phyloP scores from a whole-genome alignment of 92 coral and sea anemone species.

The Palythoa grandis region DNA sequence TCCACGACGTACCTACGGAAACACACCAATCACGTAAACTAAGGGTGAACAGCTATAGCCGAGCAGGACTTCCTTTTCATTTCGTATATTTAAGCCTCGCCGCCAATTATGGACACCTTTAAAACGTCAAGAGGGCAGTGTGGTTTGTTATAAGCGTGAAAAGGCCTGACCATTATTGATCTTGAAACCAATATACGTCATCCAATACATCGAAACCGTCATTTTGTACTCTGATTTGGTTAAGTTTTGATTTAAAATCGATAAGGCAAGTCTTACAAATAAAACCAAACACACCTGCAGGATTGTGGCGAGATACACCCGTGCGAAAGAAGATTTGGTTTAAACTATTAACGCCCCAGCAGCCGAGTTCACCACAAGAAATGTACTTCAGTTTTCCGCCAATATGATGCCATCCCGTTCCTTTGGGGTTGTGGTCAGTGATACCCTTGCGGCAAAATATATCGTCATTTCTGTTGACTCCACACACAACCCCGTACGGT shows the following conservation, averaged over 20 bases:
- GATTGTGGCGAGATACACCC: neutral
- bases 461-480: neutral
- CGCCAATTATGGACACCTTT: neutral
- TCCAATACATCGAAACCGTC: too few relatives aligned
- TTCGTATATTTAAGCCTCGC: neutral
- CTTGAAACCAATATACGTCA: too few relatives aligned
- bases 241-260: neutral
- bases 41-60: neutral
- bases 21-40: neutral
- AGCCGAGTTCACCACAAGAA: constrained; percentile 49
- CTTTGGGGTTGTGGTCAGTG: constrained; percentile 25
- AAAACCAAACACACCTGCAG: neutral
- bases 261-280: neutral
- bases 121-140: too few relatives aligned
- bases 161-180: too few relatives aligned
- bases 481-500: constrained; percentile 12
- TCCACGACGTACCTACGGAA: constrained; percentile 13
- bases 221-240: too few relatives aligned
- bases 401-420: constrained; percentile 26
- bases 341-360: constrained; percentile 32
- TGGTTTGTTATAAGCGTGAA: too few relatives aligned
- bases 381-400: constrained; percentile 32
- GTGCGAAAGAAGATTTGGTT: constrained; percentile 18
- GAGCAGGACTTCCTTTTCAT: neutral
- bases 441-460: constrained; percentile 39